Evolutionary conservation across 2,888 invertebrate species (phyloP).

Genomic region (Zaprionus bogoriensis): DNA sequence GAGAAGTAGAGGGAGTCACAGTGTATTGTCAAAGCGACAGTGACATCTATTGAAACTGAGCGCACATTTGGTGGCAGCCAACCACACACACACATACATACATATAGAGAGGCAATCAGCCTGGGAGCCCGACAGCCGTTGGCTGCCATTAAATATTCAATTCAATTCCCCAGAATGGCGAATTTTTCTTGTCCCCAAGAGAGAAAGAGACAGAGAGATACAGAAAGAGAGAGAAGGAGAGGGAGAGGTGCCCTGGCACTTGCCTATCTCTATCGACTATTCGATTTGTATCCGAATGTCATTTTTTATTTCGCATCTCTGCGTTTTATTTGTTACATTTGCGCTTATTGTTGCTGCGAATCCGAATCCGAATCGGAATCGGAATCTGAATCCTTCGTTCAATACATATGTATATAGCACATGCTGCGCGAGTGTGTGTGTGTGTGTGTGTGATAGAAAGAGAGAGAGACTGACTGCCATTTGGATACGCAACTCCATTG

Average conservation of each 20-base stretch:
- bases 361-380: constrained; percentile 28
- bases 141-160: constrained; percentile 78
- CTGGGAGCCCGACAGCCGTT: constrained; percentile 62
- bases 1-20: not conserved
- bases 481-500: constrained; percentile 70
- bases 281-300: constrained; percentile 79
- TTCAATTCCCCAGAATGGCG: constrained; percentile 57
- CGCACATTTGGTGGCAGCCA: constrained; percentile 36
- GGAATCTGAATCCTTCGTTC: constrained; percentile 26
- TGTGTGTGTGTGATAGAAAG: not conserved
- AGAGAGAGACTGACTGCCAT: constrained; percentile 26
- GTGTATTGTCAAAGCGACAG: constrained; percentile 35
- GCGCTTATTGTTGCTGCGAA: constrained; percentile 58
- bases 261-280: constrained; percentile 37
- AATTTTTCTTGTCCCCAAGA: constrained; percentile 16
- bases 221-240: not conserved
- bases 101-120: constrained; percentile 19
- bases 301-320: constrained; percentile 77
- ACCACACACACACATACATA: constrained; percentile 21
- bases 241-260: not conserved
- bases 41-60: no score
- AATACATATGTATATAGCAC: constrained; percentile 38
- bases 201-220: not conserved
- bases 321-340: constrained; percentile 77
- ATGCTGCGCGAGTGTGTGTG: constrained; percentile 14